Conservation (phyloP, 2,797 vertebrate species). For the Hafferia zeledoni region DNA sequence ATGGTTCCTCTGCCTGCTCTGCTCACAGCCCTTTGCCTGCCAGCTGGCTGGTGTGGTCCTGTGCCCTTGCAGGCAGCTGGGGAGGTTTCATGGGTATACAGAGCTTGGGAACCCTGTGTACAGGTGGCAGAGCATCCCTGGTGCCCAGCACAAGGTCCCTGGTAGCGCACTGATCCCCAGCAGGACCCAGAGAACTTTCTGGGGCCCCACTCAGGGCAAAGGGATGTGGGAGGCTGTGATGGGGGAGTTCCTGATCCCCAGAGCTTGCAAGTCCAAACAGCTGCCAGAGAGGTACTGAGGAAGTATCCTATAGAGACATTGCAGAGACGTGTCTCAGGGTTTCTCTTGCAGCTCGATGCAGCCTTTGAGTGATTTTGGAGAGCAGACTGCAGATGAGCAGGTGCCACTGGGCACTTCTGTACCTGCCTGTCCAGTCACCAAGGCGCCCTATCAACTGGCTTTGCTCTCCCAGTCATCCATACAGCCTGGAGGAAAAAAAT, state of each 20-base stretch:
- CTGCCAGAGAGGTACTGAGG: neutral
- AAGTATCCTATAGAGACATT: fast-evolving
- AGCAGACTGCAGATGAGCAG: neutral
- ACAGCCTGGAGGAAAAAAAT: neutral
- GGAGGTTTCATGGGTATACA: conserved; percentile 14
- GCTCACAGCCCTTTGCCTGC: conserved; percentile 1
- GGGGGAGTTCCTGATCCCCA: neutral
- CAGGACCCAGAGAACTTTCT: neutral
- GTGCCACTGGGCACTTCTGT: neutral
- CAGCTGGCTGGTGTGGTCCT: conserved; percentile 56
- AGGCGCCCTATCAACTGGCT: neutral
- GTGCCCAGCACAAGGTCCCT: too few relatives aligned
- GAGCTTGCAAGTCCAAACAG: neutral
- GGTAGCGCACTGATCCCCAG: neutral
- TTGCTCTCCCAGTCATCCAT: neutral
- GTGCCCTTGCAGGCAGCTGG: conserved; percentile 22
- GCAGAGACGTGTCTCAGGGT: neutral
- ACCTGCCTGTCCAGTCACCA: neutral
- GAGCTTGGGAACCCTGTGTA: neutral
- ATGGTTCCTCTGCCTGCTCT: conserved; percentile 33
- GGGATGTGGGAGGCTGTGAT: neutral
- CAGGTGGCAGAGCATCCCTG: conserved; percentile 19
- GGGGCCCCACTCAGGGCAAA: neutral
- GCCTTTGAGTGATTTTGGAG: neutral
- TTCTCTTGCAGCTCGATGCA: neutral